Evolutionary conservation across 2,113 vertebrate species (phyloP).

Genomic region (Marcusenius ussheri): DNA sequence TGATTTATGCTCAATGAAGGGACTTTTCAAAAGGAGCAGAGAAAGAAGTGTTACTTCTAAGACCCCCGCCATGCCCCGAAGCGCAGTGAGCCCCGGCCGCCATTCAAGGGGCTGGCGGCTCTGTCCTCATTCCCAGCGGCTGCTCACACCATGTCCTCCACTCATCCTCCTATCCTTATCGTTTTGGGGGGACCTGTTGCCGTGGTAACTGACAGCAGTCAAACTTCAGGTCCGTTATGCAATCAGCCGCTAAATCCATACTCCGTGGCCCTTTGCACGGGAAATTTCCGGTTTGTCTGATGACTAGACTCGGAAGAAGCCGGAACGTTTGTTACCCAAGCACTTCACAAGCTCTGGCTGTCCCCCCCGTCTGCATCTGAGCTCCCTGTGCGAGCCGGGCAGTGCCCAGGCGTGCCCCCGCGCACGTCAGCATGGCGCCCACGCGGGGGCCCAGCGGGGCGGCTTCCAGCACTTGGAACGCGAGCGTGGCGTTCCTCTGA

Average conservation of each 20-base stretch:
- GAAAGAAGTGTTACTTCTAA: conserved; percentile 5
- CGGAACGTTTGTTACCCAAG: conserved; percentile 49
- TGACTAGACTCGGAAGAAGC: conserved; percentile 19
- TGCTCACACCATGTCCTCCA: neutral
- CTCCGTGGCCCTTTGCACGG: neutral
- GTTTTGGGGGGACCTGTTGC: neutral
- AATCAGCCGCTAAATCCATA: neutral
- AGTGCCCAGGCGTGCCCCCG: neutral
- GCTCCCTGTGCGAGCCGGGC: neutral
- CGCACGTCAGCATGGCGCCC: neutral
- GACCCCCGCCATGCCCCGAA: neutral
- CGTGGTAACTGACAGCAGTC: neutral
- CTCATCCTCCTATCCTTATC: neutral
- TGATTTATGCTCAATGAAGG: conserved; percentile 13
- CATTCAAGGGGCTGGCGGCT: neutral
- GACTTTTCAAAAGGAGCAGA: conserved; percentile 17
- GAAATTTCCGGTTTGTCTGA: neutral
- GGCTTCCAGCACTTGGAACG: conserved; percentile 42
- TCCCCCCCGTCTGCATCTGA: conserved; percentile 36
- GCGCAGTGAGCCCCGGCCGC: neutral
- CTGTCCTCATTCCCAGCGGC: neutral
- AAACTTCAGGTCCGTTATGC: conserved; percentile 13
- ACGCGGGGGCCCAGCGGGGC: neutral
- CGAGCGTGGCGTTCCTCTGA: conserved; percentile 45
- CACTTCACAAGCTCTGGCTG: conserved; percentile 53